Percentiles rank a stretch among this genome's conserved stretches.
These are phyloP conservation scores for Drosophila lacicola DNA, from an alignment of 2,888 invertebrate genomes.

Conservation along the genomic window DNA sequence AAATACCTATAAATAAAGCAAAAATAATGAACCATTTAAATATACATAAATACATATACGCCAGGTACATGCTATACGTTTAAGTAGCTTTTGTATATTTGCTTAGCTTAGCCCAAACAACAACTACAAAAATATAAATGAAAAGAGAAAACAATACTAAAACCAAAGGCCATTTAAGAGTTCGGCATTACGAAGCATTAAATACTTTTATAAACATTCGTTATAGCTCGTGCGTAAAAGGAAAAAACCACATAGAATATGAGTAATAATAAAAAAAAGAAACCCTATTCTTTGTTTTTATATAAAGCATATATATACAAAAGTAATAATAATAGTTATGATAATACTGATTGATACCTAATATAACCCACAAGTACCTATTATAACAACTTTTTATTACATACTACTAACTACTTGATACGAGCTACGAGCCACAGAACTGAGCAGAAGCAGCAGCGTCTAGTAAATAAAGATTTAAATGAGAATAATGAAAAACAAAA, in stretches of 20 bases:
- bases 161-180: constrained; percentile 33
- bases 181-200: constrained; percentile 51
- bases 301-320: constrained; percentile 44
- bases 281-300: constrained; percentile 57
- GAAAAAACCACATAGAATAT: constrained; percentile 28
- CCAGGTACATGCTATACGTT: constrained; percentile 63
- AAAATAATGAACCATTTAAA: constrained; percentile 58
- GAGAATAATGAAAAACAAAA: constrained; percentile 19
- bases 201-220: constrained; percentile 68
- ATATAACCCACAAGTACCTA: constrained; percentile 78
- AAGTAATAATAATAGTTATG: constrained; percentile 10
- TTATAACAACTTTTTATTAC: constrained; percentile 75
- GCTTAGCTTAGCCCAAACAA: constrained; percentile 70
- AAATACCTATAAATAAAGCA: constrained; percentile 48
- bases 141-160: not conserved
- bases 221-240: constrained; percentile 41
- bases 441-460: constrained; percentile 66
- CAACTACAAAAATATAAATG: constrained; percentile 23
- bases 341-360: constrained; percentile 65
- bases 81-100: constrained; percentile 81
- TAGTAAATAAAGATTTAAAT: constrained; percentile 51
- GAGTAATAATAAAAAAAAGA: constrained; percentile 9
- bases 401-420: constrained; percentile 71
- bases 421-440: constrained; percentile 78
- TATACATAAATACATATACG: constrained; percentile 31